Conservation (phyloP, 1,140 invertebrate genomes). For the Lasioglossum albipes region DNA sequence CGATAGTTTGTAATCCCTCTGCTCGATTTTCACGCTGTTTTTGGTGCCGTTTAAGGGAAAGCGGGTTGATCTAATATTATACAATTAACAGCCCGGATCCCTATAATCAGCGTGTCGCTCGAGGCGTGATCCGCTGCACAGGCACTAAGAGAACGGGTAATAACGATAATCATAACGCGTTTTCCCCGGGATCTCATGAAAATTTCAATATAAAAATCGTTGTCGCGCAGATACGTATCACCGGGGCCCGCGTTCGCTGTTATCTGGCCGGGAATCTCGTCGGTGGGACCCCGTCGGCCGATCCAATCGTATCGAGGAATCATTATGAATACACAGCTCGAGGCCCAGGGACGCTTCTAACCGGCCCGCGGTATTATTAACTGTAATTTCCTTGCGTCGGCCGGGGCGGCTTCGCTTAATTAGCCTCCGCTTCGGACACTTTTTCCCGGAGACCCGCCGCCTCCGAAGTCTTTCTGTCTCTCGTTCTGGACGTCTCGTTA, state of each 20-base stretch:
- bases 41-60: not conserved
- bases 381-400: conserved; percentile 56
- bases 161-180: conserved; percentile 16
- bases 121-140: not conserved
- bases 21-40: not conserved
- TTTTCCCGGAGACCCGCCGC: conserved; percentile 23
- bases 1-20: too few species aligned
- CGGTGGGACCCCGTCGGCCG: not conserved
- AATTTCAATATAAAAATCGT: conserved; percentile 25
- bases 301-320: conserved; percentile 47
- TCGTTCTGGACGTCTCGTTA: conserved; percentile 60
- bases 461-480: conserved; percentile 26
- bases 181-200: conserved; percentile 4
- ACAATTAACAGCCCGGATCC: conserved; percentile 5
- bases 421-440: conserved; percentile 60
- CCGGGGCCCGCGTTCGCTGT: not conserved
- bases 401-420: conserved; percentile 61
- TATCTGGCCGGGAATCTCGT: conserved; percentile 22
- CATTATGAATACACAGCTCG: conserved; percentile 54
- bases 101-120: conserved; percentile 14
- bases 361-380: conserved; percentile 61
- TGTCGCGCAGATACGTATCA: conserved; percentile 9
- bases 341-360: conserved; percentile 26
- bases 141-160: not conserved
- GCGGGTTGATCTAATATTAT: not conserved